Base-by-base conservation (phyloP, 1,140 invertebrate genomes). In the Zaprionus tsacasi region DNA sequence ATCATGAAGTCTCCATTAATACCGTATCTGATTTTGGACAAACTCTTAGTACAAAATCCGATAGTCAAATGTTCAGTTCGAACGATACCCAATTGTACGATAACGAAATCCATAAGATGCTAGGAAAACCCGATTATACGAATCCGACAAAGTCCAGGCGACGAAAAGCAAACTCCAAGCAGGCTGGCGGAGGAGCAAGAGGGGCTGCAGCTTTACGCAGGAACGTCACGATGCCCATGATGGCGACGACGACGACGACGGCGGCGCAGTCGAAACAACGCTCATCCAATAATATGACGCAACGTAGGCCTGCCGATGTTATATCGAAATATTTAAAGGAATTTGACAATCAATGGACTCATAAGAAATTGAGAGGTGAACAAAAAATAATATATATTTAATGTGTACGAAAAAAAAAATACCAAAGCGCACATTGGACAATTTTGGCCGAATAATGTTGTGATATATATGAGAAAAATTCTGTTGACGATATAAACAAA, bases 41-140 rank as follows among this genome's bases (percentile, higher is more conserved):
- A 2, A 38, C 30, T 21, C 21, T 21, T 12, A 1, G 13, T 10
- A 17, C 3, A 7, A 3, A 60, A 76, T 77, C 67, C 59, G 54
- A 78, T 65, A 70, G 59, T 55, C 12, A 7, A 55, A 27, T 33
- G 7, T 55, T 45, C n/a, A 45, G 27, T 13, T 4, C 12, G 25
- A 36, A 40, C 6, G n/a, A 45, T 8, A 6, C 40, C 1, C 1
- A 3, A 3, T 15, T 15, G 6, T n/a, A 2, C 2, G 40, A 45
- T n/a, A 45, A 15, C 6, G 1, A 15, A 7, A 7, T 6, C 40
- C 40, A 17, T 0, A 45, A 45, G 40, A 15, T n/a, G 7, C n/a
- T n/a, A n/a, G 7, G 3, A 2, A 43, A 7, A 43, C 2, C 40
- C 5, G 11, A 40, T 4, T 12, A n/a, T 1, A 13, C 1, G 5